Evolutionary conservation across 2,888 invertebrate species (phyloP).

Genomic region (Amphipyra berbera): DNA sequence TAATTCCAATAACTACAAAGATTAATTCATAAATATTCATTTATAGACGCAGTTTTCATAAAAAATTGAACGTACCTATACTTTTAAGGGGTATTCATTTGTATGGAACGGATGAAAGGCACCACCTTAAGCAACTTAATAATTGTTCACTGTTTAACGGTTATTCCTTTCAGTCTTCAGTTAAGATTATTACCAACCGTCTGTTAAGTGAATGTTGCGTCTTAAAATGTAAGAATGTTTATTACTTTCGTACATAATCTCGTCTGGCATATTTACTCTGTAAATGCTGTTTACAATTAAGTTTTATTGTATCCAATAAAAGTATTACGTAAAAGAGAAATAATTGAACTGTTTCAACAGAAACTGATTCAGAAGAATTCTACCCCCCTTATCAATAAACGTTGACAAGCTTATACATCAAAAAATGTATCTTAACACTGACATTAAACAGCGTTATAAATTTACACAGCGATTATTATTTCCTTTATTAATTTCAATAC

Average conservation of each 20-base stretch:
- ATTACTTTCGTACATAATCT: constrained; percentile 54
- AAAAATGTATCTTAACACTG: too few species aligned
- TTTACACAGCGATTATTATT: too few species aligned
- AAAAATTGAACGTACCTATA: too few species aligned
- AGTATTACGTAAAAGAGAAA: not conserved
- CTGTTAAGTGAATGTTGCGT: constrained; percentile 46
- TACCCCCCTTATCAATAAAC: too few species aligned
- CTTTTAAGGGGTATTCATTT: not conserved
- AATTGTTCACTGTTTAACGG: constrained; percentile 31
- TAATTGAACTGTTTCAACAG: too few species aligned
- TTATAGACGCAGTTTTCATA: too few species aligned
- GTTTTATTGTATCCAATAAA: constrained; percentile 27
- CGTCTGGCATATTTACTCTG: constrained; percentile 31
- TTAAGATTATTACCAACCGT: constrained; percentile 44
- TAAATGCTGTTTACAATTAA: constrained; percentile 23
- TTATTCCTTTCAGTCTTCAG: constrained; percentile 32
- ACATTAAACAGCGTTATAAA: too few species aligned
- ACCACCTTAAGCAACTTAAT: constrained; percentile 21
- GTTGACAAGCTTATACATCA: too few species aligned
- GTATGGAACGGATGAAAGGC: not conserved
- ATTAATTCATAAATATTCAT: too few species aligned
- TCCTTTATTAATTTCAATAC: too few species aligned
- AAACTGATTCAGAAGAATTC: too few species aligned
- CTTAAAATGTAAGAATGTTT: constrained; percentile 50
- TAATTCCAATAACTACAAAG: too few species aligned